Evolutionary conservation across 2,888 invertebrate species (phyloP), one percentile per base, ranked within the genome.

Genomic region (Diplolepis rosae): DNA sequence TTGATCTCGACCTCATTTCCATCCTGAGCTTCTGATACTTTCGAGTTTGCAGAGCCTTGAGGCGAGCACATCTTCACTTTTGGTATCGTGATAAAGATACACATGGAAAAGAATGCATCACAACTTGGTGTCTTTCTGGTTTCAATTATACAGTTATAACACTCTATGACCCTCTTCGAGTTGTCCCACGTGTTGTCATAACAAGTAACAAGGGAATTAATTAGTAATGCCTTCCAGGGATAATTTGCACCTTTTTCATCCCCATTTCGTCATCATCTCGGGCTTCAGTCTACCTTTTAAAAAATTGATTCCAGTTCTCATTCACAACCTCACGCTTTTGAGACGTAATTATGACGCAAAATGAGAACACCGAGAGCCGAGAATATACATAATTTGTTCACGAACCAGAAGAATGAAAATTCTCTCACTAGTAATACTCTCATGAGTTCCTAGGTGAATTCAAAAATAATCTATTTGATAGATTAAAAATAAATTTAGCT

Each of bases 171-270:
- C 24, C 70, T 65, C 56, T 30, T 61, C 48, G 1, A 45, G 24
- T 50, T 65, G 54, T 48, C 27, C 42, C 65, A 61, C 56, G 69
- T 66, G 70, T 68, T 71, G 72, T 65, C 70, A 39, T n/a, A 52
- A 28, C 35, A 61, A 70, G 69, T 78, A 81, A 80, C 81, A 77
- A 79, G 73, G 65, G 68, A 72, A 73, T 77, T 80, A 80, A 80
- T 80, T 80, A 79, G 81, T 80, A 76, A 80, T 70, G 79, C 75
- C 76, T 77, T 66, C 68, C 52, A 72, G 74, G 73, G 75, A 81
- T 80, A 79, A 80, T 80, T 80, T 80, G 72, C 70, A 52, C 70
- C 71, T 69, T 78, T 75, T 68, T 73, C 74, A 70, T 77, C 76
- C 72, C 75, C 75, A 50, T 72, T 68, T n/a, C n/a, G 68, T 66